Evolutionary conservation across 2,888 invertebrate species (phyloP), one percentile per base, ranked within the genome.

Genomic region (Odontocerum albicorne): DNA sequence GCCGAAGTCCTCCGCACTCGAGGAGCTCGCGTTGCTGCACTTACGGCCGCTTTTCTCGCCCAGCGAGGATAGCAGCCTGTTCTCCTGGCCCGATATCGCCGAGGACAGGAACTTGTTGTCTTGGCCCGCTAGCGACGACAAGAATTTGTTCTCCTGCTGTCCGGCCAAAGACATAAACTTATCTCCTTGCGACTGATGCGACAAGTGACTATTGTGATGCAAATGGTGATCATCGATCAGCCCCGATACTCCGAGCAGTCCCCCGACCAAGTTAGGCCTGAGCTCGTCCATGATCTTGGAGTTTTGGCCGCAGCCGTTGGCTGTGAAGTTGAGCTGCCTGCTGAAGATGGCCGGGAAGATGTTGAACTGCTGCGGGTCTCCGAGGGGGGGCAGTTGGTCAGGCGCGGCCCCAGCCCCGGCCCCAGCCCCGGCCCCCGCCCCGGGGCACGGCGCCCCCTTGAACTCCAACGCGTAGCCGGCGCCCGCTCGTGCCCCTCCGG

Each of bases 301-400:
- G 64, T 85, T 85, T 67, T 88, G 87, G 20, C 87, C 85, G 67
- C 86, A 84, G 56, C 85, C 83, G 57, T 83, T 74, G 65, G 85
- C 81, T 44, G 85, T 85, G 73, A 92, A 92, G 73, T 92, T 92
- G 65, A 92, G 81, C 74, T 92, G 92, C 62, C 92, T 81, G 78
- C 91, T 91, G 74, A 92, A 92, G 70, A 92, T 92, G 59, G 92
- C 92, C 66, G 92, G 92, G 74, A 92, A 92, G 68, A 92, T 92
- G 80, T 92, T 92, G 80, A 92, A 92, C 77, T 91, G 91, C 70
- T 90, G 90, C 62, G 85, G 86, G 65, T 83, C 82, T 64, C 80
- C 81, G 66, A 82, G 80, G 66, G 77, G 78, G 68, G 79, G 75
- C 66, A 80, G 83, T 66, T 75, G 73, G 74, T 73, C 75, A 73